A percentile compares a stretch with the other conserved stretches of the same genome.
These are phyloP conservation scores for Osedax frankpressi DNA, from an alignment of 2,888 invertebrate genomes.

Conservation along the genomic window DNA sequence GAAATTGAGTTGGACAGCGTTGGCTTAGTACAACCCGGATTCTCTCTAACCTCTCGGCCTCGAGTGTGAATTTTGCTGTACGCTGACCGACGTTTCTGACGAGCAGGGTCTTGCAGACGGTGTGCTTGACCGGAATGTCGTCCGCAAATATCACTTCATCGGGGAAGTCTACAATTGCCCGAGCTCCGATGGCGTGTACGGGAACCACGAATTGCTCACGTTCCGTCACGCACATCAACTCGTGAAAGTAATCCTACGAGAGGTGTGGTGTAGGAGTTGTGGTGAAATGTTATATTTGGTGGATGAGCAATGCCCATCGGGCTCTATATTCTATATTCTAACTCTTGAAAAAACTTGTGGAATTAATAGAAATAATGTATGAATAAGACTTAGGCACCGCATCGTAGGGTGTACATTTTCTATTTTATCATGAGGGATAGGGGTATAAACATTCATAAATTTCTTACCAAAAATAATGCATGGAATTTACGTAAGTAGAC, in stretches of 20 bases:
- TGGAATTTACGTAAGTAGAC: no score
- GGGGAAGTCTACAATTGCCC: constrained; percentile 54
- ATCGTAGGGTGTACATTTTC: no score
- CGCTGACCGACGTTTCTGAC: constrained; percentile 52
- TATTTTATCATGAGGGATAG: no score
- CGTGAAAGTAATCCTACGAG: constrained; percentile 46
- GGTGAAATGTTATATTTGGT: not conserved
- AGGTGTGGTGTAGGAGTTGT: constrained; percentile 17
- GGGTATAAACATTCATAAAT: no score
- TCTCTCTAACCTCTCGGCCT: constrained; percentile 43
- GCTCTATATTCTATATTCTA: no score
- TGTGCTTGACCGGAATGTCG: constrained; percentile 49
- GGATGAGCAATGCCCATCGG: not conserved
- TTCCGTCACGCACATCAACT: constrained; percentile 45
- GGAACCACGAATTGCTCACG: constrained; percentile 47
- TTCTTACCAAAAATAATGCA: no score
- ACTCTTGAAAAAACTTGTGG: no score
- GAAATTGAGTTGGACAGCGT: no score
- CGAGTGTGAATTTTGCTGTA: constrained; percentile 49
- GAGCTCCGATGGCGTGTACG: constrained; percentile 50
- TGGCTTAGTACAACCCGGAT: no score
- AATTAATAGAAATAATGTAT: no score
- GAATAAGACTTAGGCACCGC: no score
- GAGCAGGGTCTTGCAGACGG: constrained; percentile 48
- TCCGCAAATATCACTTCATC: constrained; percentile 49